Evolutionary conservation across 2,888 invertebrate species (phyloP), one percentile per base, ranked within the genome.

Genomic region (Opisthograptis luteolata): DNA sequence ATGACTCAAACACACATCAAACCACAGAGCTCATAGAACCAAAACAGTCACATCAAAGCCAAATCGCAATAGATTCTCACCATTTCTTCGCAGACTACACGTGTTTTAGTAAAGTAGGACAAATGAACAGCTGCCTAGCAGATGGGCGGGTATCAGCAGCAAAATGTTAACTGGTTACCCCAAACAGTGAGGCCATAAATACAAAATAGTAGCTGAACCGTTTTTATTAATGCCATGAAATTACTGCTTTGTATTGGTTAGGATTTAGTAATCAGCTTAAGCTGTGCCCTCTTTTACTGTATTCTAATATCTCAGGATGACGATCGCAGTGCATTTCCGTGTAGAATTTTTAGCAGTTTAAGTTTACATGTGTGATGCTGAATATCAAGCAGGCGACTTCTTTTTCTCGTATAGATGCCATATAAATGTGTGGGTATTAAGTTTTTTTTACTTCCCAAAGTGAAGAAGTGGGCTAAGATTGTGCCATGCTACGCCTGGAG

Each of bases 51-150:
- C 10, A 39, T 39, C 24, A 44, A 28, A 44, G 17, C 13, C 1
- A 24, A 44, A 51, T 51, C 43, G 44, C 43, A 43, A 39, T 32
- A 22, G 31, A 43, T 57, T 57, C 56, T 49, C 53, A 57, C 46
- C 34, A 20, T 44, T 27, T 42, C 36, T 27, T 48, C 22, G 42
- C 37, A 19, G 9, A 47, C 17, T 70, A 71, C 81, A 81, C 70
- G 70, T 80, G 81, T 76, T 70, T 67, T 67, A 41, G 48, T 36
- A 58, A 80, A 76, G 56, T 80, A 66, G 81, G 76, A 58, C 77
- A 75, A 63, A 47, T 49, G 37, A 37, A 55, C 83, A 84, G 72
- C 73, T 84, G 83, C 72, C 68, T 62, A 75, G 64, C 82, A 84
- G 72, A 81, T 84, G 82, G 47, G 36, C 15, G 32, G 37, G 46